These are phyloP conservation scores for Cynocephalus volans DNA, from an alignment of 2,113 vertebrate genomes.

Conservation along the genomic window DNA sequence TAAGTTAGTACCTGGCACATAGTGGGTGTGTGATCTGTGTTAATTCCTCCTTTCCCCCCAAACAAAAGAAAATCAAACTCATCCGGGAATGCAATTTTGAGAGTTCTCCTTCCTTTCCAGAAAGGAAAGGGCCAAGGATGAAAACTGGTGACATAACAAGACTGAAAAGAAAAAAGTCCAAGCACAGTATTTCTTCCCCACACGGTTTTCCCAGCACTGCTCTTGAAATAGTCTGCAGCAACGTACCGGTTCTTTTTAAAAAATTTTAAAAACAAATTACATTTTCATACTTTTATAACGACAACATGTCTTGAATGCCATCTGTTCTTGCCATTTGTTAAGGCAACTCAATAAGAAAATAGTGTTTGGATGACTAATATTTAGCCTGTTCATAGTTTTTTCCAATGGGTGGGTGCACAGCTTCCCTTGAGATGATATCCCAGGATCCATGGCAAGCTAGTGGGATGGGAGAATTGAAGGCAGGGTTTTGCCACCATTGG, in stretches of 20 bases:
- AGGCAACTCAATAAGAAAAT: conserved; percentile 68
- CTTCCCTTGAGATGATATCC: neutral
- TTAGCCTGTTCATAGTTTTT: conserved; percentile 46
- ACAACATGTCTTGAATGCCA: conserved; percentile 47
- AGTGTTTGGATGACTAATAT: conserved; percentile 42
- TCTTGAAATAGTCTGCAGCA: conserved; percentile 44
- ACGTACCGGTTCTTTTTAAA: neutral
- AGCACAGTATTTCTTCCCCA: neutral
- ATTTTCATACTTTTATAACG: conserved; percentile 63
- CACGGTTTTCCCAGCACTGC: neutral
- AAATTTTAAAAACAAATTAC: neutral
- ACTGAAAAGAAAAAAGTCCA: neutral
- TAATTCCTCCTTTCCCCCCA: neutral
- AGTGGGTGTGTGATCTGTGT: neutral
- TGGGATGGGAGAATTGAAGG: neutral
- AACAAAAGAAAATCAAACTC: neutral
- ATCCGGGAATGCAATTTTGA: neutral
- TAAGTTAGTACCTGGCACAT: neutral
- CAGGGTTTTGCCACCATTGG: neutral
- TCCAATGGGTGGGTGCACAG: conserved; percentile 10
- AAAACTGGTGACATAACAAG: neutral
- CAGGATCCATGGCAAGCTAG: neutral
- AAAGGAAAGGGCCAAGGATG: neutral
- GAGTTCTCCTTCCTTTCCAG: neutral
- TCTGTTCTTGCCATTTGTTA: conserved; percentile 75